phyloP scores from a whole-genome alignment of 2,888 invertebrate species.

The Platycnemis pennipes region DNA sequence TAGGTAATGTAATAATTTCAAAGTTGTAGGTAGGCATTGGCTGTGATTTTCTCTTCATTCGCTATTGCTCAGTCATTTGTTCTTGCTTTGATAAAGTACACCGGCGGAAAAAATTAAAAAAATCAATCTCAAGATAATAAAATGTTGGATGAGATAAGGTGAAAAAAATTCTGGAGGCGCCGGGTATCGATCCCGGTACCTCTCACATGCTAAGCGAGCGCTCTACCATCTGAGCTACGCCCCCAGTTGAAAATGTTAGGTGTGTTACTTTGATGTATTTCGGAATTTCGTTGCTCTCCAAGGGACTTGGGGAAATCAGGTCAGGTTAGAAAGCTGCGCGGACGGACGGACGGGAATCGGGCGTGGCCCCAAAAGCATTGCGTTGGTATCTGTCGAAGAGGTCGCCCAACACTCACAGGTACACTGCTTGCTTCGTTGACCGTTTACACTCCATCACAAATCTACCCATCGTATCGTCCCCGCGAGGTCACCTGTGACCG shows the following conservation, averaged over 20 bases:
- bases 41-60: too few relatives aligned
- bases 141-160: neutral
- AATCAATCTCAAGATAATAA: neutral
- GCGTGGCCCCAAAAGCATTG: neutral
- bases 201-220: slow-evolving; percentile 39
- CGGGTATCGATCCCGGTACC: slow-evolving; percentile 39
- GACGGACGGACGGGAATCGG: neutral
- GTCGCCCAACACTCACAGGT: too few relatives aligned
- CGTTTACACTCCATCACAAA: too few relatives aligned
- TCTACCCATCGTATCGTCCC: too few relatives aligned
- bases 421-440: too few relatives aligned
- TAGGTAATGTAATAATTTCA: too few relatives aligned
- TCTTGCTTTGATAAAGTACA: too few relatives aligned
- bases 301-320: neutral
- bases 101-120: neutral
- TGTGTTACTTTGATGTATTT: neutral
- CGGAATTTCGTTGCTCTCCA: neutral
- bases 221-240: slow-evolving; percentile 19
- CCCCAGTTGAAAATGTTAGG: neutral
- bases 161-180: slow-evolving; percentile 26
- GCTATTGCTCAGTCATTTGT: too few relatives aligned
- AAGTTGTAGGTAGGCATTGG: too few relatives aligned
- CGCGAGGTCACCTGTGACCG: too few relatives aligned
- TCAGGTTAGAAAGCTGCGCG: neutral
- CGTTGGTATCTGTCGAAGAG: too few relatives aligned